Conservation (phyloP, 2,888 invertebrate genomes). For the Melangyna quadrimaculata region DNA sequence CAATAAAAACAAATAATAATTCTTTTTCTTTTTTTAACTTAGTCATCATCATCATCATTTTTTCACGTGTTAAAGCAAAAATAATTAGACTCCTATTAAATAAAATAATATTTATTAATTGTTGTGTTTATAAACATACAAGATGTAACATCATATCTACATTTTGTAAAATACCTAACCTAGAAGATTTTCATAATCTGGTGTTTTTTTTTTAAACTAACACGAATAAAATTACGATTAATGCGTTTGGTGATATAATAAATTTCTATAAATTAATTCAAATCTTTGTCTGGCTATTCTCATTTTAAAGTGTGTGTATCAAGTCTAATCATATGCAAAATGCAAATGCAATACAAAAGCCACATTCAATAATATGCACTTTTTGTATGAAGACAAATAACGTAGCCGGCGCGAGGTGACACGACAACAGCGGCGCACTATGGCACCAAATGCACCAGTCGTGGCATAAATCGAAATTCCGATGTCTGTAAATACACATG, state of each 20-base stretch:
- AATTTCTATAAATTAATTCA: slow-evolving; percentile 52
- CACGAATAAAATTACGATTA: background rate
- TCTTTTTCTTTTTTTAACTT: too few species aligned
- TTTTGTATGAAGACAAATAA: slow-evolving; percentile 35
- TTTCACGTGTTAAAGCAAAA: too few species aligned
- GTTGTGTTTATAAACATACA: too few species aligned
- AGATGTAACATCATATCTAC: too few species aligned
- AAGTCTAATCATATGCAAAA: slow-evolving; percentile 26
- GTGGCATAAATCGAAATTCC: background rate
- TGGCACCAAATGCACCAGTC: background rate
- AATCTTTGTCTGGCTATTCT: background rate
- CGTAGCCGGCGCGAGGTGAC: background rate
- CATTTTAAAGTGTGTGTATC: background rate
- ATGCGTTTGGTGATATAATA: slow-evolving; percentile 7
- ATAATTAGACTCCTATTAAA: too few species aligned
- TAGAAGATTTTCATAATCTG: background rate
- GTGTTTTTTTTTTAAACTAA: background rate
- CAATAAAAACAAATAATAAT: too few species aligned
- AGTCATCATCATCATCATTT: too few species aligned
- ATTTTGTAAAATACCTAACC: too few species aligned
- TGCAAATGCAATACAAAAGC: slow-evolving; percentile 36
- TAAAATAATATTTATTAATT: too few species aligned
- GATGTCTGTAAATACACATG: too few species aligned
- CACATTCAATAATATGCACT: slow-evolving; percentile 13
- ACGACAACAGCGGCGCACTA: background rate